Percentiles rank a stretch among this genome's conserved stretches.
Conservation (phyloP, 2,113 vertebrate species). For the Prionailurus viverrinus region DNA sequence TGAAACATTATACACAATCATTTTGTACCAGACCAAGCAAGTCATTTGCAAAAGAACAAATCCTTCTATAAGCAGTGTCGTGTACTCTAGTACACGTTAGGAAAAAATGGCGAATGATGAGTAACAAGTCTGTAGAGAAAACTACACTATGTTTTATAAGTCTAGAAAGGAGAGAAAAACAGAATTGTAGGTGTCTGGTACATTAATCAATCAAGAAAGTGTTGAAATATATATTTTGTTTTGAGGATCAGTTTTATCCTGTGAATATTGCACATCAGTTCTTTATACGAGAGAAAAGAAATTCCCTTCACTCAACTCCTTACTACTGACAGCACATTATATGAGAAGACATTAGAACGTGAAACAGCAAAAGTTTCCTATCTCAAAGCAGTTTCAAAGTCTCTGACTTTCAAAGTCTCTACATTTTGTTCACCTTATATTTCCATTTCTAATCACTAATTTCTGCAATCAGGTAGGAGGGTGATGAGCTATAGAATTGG, state of each 20-base stretch:
- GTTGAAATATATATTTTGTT: background rate
- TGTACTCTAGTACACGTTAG: background rate
- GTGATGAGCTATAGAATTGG: conserved; percentile 42
- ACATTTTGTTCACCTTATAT: conserved; percentile 8
- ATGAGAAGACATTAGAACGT: background rate
- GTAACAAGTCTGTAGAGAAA: background rate
- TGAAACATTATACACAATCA: conserved; percentile 35
- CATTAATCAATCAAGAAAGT: conserved; percentile 54
- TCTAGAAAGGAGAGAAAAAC: conserved; percentile 8
- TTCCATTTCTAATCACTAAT: conserved; percentile 55
- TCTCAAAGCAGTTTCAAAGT: conserved; percentile 47
- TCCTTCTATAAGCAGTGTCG: background rate
- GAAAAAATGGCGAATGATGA: background rate
- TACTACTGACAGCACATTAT: background rate
- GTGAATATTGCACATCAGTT: background rate
- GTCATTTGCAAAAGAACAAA: conserved; percentile 56
- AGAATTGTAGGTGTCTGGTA: background rate
- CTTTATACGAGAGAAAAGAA: background rate
- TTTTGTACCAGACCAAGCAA: conserved; percentile 33
- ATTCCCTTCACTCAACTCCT: background rate
- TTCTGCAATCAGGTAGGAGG: conserved; percentile 39
- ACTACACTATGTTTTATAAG: background rate
- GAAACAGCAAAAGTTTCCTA: background rate
- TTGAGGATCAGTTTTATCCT: conserved; percentile 45
- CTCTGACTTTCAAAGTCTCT: too few relatives aligned